Conservation (phyloP, 1,140 invertebrate genomes). For the Cydia fagiglandana region DNA sequence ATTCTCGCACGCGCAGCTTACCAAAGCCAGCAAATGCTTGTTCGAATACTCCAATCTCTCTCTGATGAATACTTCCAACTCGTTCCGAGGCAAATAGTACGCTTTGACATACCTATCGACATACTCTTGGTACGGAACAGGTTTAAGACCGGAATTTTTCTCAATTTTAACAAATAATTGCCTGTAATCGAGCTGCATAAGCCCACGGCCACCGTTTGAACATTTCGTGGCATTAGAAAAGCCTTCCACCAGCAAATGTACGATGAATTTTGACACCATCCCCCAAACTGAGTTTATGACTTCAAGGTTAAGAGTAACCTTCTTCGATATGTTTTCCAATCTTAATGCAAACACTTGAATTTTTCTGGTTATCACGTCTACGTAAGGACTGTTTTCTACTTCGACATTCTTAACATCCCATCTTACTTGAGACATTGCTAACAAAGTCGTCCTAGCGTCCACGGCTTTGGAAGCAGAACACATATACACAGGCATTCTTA, state of each 20-base stretch:
- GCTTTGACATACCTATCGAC: conserved; percentile 98
- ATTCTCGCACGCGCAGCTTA: conserved; percentile 92
- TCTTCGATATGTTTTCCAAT: conserved; percentile 84
- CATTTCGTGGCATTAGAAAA: conserved; percentile 96
- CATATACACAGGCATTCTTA: conserved; percentile 92
- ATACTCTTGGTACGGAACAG: conserved; percentile 92
- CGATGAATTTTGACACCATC: conserved; percentile 90
- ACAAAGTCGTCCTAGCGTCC: conserved; percentile 88
- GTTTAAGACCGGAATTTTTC: conserved; percentile 88
- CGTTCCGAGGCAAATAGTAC: conserved; percentile 94
- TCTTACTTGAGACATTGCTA: conserved; percentile 93
- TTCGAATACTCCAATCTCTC: conserved; percentile 94
- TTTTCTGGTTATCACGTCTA: conserved; percentile 87
- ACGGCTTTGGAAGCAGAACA: conserved; percentile 88
- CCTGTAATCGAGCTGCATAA: conserved; percentile 99
- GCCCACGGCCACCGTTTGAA: conserved; percentile 95
- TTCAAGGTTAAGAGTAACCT: conserved; percentile 85
- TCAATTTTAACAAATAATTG: conserved; percentile 96
- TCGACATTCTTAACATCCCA: conserved; percentile 98
- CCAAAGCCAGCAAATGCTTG: conserved; percentile 91
- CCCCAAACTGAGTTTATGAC: conserved; percentile 90
- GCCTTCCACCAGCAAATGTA: conserved; percentile 94
- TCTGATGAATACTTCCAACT: conserved; percentile 93
- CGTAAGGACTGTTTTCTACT: conserved; percentile 96
- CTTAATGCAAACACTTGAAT: conserved; percentile 89